Base-by-base conservation (phyloP, 2,113 vertebrate species). In the Pachyramphus minor region DNA sequence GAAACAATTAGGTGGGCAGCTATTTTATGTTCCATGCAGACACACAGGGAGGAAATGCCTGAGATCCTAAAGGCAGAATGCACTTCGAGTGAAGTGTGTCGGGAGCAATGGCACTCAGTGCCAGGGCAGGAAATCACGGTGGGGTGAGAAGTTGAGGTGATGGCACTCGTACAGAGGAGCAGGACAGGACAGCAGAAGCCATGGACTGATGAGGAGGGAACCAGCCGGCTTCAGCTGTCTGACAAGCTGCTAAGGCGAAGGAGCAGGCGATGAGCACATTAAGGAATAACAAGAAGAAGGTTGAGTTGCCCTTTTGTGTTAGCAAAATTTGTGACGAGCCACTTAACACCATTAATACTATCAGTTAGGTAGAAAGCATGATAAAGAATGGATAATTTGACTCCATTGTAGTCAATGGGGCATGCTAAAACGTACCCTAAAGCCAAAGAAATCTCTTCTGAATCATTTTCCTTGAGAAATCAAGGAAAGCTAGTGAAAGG, bases 41-140 rank as follows among this genome's bases (percentile, higher is more conserved):
- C 5, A 63, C 74, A 39, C 0, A 47, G 14, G 23, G 5, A 45
- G 35, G 6, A 55, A 86, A 47, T 0, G 2, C 35, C 39, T 5
- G n/a, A 88, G 35, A 59, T 28, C 21, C 39, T 47, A 19, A 68
- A 64, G 17, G 47, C 16, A 58, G 64, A 81, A 39, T 4, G 60
- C 14, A 25, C 19, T 69, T 84, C 9, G 9, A 13, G 30, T 69
- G n/a, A 68, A 49, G 47, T 11, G 20, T 1, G 1, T 11, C 0
- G 0, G 17, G 24, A 83, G 33, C 25, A 64, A 0, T 4, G 59
- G 8, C 25, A 12, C 20, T 30, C 9, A 6, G 1, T 5, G 8
- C 8, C 30, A 35, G 23, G 42, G 33, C 28, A 14, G 18, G 44
- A 39, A 45, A 42, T 9, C 3, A 10, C 2, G 9, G 15, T 6